These are phyloP conservation scores for Proteles cristata DNA, from an alignment of 2,113 vertebrate genomes.

Conservation along the genomic window DNA sequence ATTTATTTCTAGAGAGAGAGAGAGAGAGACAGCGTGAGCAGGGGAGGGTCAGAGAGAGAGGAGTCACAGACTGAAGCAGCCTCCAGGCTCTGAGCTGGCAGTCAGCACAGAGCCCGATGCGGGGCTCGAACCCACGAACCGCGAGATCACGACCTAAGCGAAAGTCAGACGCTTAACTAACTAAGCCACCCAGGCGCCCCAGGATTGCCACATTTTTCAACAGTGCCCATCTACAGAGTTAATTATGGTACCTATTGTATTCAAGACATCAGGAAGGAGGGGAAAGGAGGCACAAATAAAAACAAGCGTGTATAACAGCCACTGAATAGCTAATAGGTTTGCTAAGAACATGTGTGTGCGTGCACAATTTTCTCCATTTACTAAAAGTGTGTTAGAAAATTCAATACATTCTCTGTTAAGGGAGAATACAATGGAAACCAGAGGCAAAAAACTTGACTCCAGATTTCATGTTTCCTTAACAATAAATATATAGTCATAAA, in stretches of 20 bases:
- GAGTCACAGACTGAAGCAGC: too few species aligned
- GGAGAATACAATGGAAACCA: background rate
- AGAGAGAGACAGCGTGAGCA: too few species aligned
- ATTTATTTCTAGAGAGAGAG: too few species aligned
- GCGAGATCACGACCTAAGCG: too few species aligned
- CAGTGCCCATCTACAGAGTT: background rate
- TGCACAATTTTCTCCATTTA: background rate
- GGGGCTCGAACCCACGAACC: too few species aligned
- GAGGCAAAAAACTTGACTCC: background rate
- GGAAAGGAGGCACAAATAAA: background rate
- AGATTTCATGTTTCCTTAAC: background rate
- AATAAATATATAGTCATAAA: background rate
- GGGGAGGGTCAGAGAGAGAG: too few species aligned
- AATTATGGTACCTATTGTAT: background rate
- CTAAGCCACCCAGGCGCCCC: too few species aligned
- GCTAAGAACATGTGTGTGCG: background rate
- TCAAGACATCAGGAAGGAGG: background rate
- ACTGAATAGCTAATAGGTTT: background rate
- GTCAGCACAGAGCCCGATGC: too few species aligned
- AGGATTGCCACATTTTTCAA: rapidly evolving
- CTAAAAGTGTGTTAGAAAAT: background rate
- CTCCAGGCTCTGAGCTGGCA: too few species aligned
- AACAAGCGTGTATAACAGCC: too few species aligned
- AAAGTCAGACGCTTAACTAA: too few species aligned
- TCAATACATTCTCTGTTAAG: background rate